phyloP scores from a whole-genome alignment of 2,113 vertebrate genomes.

The Hippolais icterina region DNA sequence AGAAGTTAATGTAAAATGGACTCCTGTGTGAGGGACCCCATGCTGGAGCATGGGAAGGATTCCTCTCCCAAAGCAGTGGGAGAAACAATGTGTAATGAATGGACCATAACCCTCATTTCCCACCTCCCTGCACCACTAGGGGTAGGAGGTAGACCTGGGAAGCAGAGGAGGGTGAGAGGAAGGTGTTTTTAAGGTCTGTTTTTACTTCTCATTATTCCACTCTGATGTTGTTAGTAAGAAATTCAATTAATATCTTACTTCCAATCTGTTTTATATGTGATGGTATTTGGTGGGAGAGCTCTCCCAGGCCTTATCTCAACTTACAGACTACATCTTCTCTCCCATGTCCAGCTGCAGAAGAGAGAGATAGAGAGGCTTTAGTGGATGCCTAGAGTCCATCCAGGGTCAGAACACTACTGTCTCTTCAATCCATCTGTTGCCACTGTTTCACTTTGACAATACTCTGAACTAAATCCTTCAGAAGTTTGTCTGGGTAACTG shows the following conservation, averaged over 20 bases:
- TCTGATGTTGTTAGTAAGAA: background rate
- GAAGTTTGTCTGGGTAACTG: background rate
- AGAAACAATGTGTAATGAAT: background rate
- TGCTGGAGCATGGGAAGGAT: background rate
- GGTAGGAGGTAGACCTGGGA: background rate
- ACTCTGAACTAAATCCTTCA: background rate
- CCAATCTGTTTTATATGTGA: background rate
- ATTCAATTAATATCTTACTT: background rate
- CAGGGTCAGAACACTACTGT: background rate
- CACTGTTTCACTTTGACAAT: background rate
- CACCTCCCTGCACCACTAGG: no score
- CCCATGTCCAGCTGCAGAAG: background rate
- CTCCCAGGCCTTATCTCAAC: background rate
- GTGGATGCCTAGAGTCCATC: background rate
- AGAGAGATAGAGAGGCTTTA: background rate
- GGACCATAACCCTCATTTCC: background rate
- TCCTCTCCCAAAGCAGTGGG: background rate
- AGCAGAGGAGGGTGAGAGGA: accelerated
- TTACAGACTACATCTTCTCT: background rate
- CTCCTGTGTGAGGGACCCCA: background rate
- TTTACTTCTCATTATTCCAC: background rate
- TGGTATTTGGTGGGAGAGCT: background rate
- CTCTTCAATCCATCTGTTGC: background rate
- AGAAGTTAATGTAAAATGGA: background rate
- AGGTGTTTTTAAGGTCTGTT: background rate